Evolutionary conservation across 2,113 vertebrate genomes (phyloP), one percentile per base, ranked within the genome.

Genomic region (Bubo bubo): DNA sequence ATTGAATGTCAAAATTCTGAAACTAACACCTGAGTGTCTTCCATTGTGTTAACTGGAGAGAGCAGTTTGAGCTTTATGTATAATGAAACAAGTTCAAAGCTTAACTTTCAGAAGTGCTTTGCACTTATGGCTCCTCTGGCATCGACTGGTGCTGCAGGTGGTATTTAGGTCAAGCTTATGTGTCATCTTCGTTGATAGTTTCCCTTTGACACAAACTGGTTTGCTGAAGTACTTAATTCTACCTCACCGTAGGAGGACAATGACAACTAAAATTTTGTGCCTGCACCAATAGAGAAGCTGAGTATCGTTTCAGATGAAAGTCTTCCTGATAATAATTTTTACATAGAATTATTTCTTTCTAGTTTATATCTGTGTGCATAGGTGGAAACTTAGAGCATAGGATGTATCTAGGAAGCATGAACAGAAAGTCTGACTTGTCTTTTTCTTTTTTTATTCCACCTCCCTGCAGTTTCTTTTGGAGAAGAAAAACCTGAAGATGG

Each of bases 401-500:
- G n/a, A 8, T 35, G 12, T 41, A 22, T 34, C 15, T 71, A 75
- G 66, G 41, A 82, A 79, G 22, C 5, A 4, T 35, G 37, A 73
- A 41, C 8, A 22, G 9, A 34, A 90, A 60, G 24, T 37, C 62
- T 97, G 71, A 97, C n/a, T 58, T 93, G 6, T 17, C 32, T 64
- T 60, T 72, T 30, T 59, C 39, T 81, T 77, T 59, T 59, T 59
- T 37, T 70, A 64, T 76, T n/a, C 49, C 35, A 20, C 35, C 56
- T 79, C 4, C 4, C 37, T 94, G 19, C 96, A 98, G 98, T 62
- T 95, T 87, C 88, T 96, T 96, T 92, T 68, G 80, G 94, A 94
- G 84, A 93, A 92, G 92, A 93, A 72, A 76, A 88, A 60, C 86
- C 88, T 86, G 56, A 81, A 60, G 85, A 98, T 98, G 99, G 98